Base-by-base conservation (phyloP, 2,888 invertebrate species). In the Parnassius apollo region DNA sequence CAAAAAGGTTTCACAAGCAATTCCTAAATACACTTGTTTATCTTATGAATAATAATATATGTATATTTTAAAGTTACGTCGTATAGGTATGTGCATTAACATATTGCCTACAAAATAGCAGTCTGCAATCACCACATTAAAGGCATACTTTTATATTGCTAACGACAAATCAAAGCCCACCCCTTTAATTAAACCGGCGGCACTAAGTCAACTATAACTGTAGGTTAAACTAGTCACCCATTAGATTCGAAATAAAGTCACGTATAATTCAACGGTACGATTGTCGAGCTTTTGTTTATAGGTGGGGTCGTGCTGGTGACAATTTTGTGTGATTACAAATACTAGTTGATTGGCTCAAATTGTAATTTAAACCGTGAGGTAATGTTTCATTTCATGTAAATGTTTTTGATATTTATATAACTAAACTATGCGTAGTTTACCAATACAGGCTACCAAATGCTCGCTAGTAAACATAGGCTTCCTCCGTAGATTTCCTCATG, bases 131-230 rank as follows among this genome's bases (percentile, higher is more conserved):
- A 75, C 73, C 80, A 80, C 76, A 77, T 71, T 71, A 69, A 75
- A 76, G 73, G 69, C 65, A 66, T 68, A 68, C 64, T 81, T 78
- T 78, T 73, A 78, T 77, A 80, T 80, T 80, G 76, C 75, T 71
- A 71, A 76, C 80, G 74, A 86, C 86, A 86, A 88, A 88, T 89
- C 86, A 88, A 82, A 85, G 72, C 72, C 75, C 83, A 80, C 89
- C 87, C 88, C 83, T 86, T 84, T 88, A 87, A 89, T 88, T 88
- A 88, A 88, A 83, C 79, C 75, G 80, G 75, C 79, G 74, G 81
- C 82, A 82, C 83, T 86, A 82, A 85, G 88, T 88, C 86, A 88
- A 89, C 86, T 79, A 71, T 77, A 74, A 76, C 82, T 80, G 80
- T 81, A 84, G 75, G 75, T 75, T 71, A 81, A 83, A 83, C 80